A percentile compares a stretch with the other conserved stretches of the same genome.
phyloP scores from a whole-genome alignment of 2,888 invertebrate genomes.

The Noctua comes region DNA sequence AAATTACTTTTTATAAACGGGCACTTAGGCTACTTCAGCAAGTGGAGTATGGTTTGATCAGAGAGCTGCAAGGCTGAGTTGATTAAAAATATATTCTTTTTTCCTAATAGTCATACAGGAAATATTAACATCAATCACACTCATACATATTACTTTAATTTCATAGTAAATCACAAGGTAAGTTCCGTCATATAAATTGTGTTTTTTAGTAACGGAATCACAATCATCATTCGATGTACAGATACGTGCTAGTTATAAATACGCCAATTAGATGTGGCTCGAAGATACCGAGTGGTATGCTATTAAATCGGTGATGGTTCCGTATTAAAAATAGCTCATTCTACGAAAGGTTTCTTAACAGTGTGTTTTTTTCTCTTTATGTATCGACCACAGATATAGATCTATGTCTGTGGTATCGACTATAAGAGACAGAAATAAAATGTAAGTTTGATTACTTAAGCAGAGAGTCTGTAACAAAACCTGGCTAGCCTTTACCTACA shows the following conservation, averaged over 20 bases:
- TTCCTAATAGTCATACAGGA: neutral
- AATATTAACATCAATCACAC: constrained; percentile 5
- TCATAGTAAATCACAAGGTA: neutral
- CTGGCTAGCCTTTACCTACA: too few species aligned
- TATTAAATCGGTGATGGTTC: constrained; percentile 40
- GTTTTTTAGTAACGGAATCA: constrained; percentile 50
- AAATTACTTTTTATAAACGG: too few species aligned
- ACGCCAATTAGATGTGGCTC: constrained; percentile 49
- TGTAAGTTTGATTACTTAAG: too few species aligned
- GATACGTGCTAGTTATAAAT: constrained; percentile 44
- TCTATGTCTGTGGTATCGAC: too few species aligned
- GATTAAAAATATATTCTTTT: neutral
- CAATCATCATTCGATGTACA: constrained; percentile 39
- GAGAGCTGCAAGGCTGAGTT: neutral
- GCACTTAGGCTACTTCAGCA: too few species aligned
- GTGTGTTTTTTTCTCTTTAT: neutral
- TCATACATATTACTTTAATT: constrained; percentile 6
- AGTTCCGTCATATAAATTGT: constrained; percentile 36
- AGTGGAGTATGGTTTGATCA: neutral
- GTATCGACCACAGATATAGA: too few species aligned
- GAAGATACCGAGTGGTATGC: constrained; percentile 24
- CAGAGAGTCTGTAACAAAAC: too few species aligned
- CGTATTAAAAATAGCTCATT: constrained; percentile 12
- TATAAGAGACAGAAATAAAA: too few species aligned
- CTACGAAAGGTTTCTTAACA: neutral